Base-by-base conservation (phyloP, 1,140 invertebrate species). In the Tribolium madens region DNA sequence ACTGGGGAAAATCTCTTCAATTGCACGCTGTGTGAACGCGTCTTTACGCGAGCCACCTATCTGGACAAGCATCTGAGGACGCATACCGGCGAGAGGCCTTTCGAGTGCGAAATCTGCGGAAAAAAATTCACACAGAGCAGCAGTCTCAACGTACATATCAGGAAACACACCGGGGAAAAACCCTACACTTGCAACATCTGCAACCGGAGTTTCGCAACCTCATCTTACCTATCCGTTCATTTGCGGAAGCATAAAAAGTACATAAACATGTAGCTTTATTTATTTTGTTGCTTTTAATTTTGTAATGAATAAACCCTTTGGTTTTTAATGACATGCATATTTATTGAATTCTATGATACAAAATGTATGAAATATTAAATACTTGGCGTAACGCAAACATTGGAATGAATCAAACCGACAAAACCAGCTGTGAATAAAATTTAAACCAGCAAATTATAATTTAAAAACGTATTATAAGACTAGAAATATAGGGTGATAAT, bases 21-120 rank as follows among this genome's bases (percentile, higher is more conserved):
- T 13, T 89, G 88, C 73, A 87, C 84, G 0, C 84, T 86, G 17
- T 89, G 88, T 77, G 86, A 87, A 0, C 83, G 86, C 1, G 85
- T 85, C 7, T 87, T 87, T 79, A 81, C 81, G 15, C 79, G 81
- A 17, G 76, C 78, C 9, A 82, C 82, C 53, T 83, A 82, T 64
- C 69, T 86, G 12, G 80, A 81, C 1, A 80, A 81, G 33, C 84
- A 86, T 64, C 73, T 81, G 50, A 80, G 87, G 78, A 86, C 85
- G 0, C 87, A 88, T 60, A 87, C 87, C 0, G 92, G 92, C 0
- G 93, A 94, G 83, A 93, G 93, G 84, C 91, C 93, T 9, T 95
- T 93, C 82, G 87, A 91, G 18, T 95, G 93, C 81, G 89, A 91
- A 82, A 86, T 92, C 7, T 95, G 93, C 82, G 87, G 87, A 12